These are phyloP conservation scores for Jordanella pulchra DNA, from an alignment of 2,797 vertebrate species.

Conservation along the genomic window DNA sequence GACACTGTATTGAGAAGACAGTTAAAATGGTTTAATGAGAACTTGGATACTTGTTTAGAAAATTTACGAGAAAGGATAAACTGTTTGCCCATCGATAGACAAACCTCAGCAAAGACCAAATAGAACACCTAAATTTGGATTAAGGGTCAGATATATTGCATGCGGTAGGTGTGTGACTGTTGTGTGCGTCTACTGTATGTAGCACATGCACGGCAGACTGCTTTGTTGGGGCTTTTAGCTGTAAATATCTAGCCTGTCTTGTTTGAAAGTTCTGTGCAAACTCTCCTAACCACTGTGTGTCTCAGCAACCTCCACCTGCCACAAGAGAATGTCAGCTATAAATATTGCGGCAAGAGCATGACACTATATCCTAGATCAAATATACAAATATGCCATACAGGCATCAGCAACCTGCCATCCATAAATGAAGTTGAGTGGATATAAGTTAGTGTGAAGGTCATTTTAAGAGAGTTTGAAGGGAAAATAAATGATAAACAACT, in stretches of 20 bases:
- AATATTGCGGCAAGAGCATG: conserved; percentile 65
- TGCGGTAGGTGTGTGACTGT: conserved; percentile 7
- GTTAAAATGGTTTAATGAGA: conserved; percentile 74
- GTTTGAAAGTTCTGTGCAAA: conserved; percentile 60
- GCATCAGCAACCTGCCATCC: conserved; percentile 69
- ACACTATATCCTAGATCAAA: conserved; percentile 71
- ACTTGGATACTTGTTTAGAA: conserved; percentile 72
- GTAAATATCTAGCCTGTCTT: conserved; percentile 51
- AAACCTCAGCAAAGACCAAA: conserved; percentile 62
- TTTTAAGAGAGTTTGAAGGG: conserved; percentile 49
- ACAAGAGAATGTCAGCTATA: conserved; percentile 67
- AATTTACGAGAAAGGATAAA: conserved; percentile 72
- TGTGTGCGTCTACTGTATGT: conserved; percentile 2
- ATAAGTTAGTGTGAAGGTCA: conserved; percentile 75
- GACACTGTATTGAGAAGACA: conserved; percentile 65
- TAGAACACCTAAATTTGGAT: conserved; percentile 71
- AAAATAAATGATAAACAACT: conserved; percentile 42
- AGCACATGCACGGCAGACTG: conserved; percentile 22
- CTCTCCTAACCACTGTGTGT: conserved; percentile 59
- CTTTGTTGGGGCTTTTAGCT: conserved; percentile 41
- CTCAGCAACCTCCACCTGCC: conserved; percentile 74
- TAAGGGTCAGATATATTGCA: conserved; percentile 45
- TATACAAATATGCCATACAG: conserved; percentile 75
- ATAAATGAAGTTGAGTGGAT: conserved; percentile 64
- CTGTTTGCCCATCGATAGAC: conserved; percentile 48